Evolutionary conservation across 2,797 vertebrate genomes (phyloP), one percentile per base, ranked within the genome.

Genomic region (Acanthurus lineatus): DNA sequence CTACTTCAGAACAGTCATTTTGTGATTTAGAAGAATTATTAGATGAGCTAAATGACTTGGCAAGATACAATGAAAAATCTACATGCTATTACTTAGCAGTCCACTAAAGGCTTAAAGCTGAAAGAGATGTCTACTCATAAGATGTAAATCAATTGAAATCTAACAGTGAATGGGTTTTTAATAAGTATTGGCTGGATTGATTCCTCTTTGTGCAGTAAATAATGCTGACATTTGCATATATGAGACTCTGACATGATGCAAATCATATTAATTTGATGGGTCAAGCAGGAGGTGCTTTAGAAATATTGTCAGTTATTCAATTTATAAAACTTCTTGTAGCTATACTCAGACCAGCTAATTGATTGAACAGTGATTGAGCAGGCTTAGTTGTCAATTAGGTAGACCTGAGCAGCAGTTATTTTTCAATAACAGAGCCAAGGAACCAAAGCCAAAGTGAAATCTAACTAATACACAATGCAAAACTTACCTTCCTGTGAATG

Each of bases 371-470:
- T 81, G 74, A 80, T 51, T 64, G 22, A 77, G 60, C 52, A 77
- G 65, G 48, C 45, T 63, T 32, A 1, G 25, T 42, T 76, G 67
- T 80, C 76, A 62, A 9, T 68, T 52, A 64, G 25, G 9, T 42
- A 45, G 20, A 83, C 47, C 64, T 75, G 44, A 63, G 53, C 62
- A 70, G 52, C 47, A 48, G 15, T 79, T 70, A 67, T 69, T 81
- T 82, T 80, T 72, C 69, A 67, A 69, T 51, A 67, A 71, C 54
- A 32, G 40, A 73, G 77, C 77, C 72, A 87, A 74, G 76, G 35
- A 71, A 48, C 38, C 28, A 35, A 58, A 71, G 56, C 61, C 9
- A 16, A 45, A 79, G 54, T 73, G 57, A 82, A 79, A 69, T 65
- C 44, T 66, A 56, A 76, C 70, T 78, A 69, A 70, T 58, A 51